Evolutionary conservation across 2,888 invertebrate genomes (phyloP).

Genomic region (Unio pictorum): DNA sequence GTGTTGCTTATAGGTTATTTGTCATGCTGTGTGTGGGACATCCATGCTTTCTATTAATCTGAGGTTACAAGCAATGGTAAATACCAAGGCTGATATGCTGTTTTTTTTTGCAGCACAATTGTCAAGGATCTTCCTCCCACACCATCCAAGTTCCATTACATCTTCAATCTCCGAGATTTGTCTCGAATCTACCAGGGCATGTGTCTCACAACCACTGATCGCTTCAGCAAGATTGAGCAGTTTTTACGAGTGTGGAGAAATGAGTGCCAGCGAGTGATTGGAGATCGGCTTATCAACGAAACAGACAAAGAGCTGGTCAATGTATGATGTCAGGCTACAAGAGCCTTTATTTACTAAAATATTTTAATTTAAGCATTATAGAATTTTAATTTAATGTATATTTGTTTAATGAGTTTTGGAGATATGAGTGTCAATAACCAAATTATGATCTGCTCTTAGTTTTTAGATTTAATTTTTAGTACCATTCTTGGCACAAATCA

Average conservation of each 20-base stretch:
- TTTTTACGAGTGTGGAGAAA: constrained; percentile 92
- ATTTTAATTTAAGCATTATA: background rate
- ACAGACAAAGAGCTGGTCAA: constrained; percentile 72
- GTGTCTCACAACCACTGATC: constrained; percentile 82
- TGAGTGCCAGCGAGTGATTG: constrained; percentile 89
- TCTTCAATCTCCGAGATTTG: constrained; percentile 92
- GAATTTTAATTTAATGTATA: background rate
- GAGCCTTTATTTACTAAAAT: background rate
- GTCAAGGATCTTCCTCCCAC: constrained; percentile 88
- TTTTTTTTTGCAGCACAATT: constrained; percentile 71
- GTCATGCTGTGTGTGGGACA: background rate
- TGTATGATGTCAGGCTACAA: constrained; percentile 35
- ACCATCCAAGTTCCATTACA: constrained; percentile 94
- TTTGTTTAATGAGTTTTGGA: background rate
- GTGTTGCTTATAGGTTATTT: background rate
- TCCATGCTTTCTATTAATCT: too few species aligned
- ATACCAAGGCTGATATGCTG: background rate
- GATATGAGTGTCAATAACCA: too few species aligned
- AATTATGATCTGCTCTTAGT: too few species aligned
- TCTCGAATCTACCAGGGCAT: constrained; percentile 88
- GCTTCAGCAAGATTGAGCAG: constrained; percentile 80
- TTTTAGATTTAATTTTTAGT: too few species aligned
- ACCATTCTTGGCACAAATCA: too few species aligned
- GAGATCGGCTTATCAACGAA: constrained; percentile 85
- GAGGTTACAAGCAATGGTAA: background rate